Conservation (phyloP, 1,140 invertebrate genomes). For the Trialeurodes vaporariorum region DNA sequence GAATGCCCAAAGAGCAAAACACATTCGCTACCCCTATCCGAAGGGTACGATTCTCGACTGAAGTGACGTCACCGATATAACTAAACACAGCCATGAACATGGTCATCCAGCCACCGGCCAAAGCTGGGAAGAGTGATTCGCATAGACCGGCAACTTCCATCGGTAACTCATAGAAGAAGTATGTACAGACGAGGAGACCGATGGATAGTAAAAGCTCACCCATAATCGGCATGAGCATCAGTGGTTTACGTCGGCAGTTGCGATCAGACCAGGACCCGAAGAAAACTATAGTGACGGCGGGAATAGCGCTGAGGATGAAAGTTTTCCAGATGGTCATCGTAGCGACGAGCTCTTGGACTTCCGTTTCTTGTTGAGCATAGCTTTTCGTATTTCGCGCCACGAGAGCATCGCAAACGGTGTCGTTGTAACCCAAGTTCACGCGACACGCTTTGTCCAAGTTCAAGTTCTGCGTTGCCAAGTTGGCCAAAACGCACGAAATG, state of each 20-base stretch:
- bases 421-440: constrained; percentile 58
- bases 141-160: constrained; percentile 63
- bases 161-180: constrained; percentile 49
- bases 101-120: constrained; percentile 74
- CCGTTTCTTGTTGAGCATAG: constrained; percentile 52
- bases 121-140: constrained; percentile 60
- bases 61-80: constrained; percentile 76
- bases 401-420: constrained; percentile 57
- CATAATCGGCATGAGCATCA: constrained; percentile 68
- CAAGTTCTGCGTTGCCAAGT: constrained; percentile 65
- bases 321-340: constrained; percentile 70
- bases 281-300: constrained; percentile 61
- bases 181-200: constrained; percentile 64
- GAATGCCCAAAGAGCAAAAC: constrained; percentile 65
- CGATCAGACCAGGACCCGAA: constrained; percentile 42
- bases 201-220: constrained; percentile 65
- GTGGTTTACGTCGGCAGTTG: constrained; percentile 62
- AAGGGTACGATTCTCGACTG: constrained; percentile 62
- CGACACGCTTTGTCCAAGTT: constrained; percentile 73
- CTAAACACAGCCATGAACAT: constrained; percentile 84
- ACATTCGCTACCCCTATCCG: constrained; percentile 73
- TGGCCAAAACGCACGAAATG: constrained; percentile 61
- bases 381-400: constrained; percentile 53
- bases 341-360: constrained; percentile 59
- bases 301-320: constrained; percentile 57